Evolutionary conservation across 1,140 invertebrate species (phyloP), one percentile per base, ranked within the genome.

Genomic region (Tetramorium parvispinum): DNA sequence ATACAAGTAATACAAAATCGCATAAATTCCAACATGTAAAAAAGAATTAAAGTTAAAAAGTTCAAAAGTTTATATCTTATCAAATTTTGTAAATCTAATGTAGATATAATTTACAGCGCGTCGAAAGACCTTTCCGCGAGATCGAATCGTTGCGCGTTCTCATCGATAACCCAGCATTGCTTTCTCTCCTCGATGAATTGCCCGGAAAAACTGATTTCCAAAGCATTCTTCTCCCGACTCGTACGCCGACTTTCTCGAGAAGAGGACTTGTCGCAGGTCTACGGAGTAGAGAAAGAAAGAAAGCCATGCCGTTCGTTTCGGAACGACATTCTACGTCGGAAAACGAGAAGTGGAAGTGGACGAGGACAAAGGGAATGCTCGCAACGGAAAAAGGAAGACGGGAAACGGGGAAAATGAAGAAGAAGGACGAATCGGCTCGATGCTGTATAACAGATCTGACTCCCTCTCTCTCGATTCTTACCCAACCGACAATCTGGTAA

Each of bases 201-300:
- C 77, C 46, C 75, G 57, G 55, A 46, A 79, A 86, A 86, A 86
- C 73, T 86, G 85, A 83, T 83, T 83, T 83, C 27, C 68, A 83
- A 83, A 83, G 79, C 55, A 75, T 75, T 83, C 68, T 83, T 75
- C 68, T 83, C 55, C 4, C 46, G 59, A 63, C 65, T 53, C n/a
- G 65, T 63, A 59, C 79, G 70, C n/a, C 18, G 55, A 51, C 51
- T 66, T 73, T 37, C 77, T 53, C 46, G 46, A 10, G 55, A 59
- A 73, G 53, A 73, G 37, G 46, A 81, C 46, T 68, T 32, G 46
- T 68, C 63, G 63, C 63, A 70, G 63, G 16, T 81, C 63, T 70
- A 68, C 46, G 70, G 11, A 46, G 27, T 78, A 32, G 27, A 85
- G 37, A 81, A 76, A 66, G 59, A 59, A 53, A 77, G 59, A 81